Evolutionary conservation across 2,888 invertebrate genomes (phyloP).

Genomic region (Phaedon cochleariae): DNA sequence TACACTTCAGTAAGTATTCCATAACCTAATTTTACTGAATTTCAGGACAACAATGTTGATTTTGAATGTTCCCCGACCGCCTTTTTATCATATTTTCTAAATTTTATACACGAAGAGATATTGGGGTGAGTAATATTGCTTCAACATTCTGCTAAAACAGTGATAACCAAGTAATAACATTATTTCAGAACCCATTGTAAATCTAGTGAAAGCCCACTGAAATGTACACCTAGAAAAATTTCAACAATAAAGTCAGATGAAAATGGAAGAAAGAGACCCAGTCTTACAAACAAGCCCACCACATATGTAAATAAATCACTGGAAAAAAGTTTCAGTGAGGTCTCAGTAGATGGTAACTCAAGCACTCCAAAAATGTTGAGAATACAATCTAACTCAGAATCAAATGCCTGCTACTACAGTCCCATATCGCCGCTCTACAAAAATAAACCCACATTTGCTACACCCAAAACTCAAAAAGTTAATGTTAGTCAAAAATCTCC

Average conservation of each 20-base stretch:
- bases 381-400: constrained; percentile 12
- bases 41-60: constrained; percentile 38
- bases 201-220: constrained; percentile 3
- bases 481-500: constrained; percentile 37
- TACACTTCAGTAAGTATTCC: constrained; percentile 10
- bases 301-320: constrained; percentile 8
- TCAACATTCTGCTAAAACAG: neutral
- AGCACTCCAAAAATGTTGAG: constrained; percentile 45
- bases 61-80: constrained; percentile 50
- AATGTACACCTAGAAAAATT: constrained; percentile 16
- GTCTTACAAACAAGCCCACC: constrained; percentile 3
- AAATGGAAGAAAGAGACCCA: neutral
- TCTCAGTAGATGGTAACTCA: neutral
- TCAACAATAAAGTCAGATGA: neutral
- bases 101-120: constrained; percentile 57
- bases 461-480: constrained; percentile 38
- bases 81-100: constrained; percentile 58
- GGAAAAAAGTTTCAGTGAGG: constrained; percentile 16
- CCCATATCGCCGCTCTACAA: constrained; percentile 54
- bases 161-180: neutral
- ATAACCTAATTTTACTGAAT: neutral
- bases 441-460: constrained; percentile 37
- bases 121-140: constrained; percentile 47
- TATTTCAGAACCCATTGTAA: constrained; percentile 33
- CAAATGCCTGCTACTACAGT: constrained; percentile 42